Base-by-base conservation (phyloP, 2,888 invertebrate species). In the Polyommatus icarus region DNA sequence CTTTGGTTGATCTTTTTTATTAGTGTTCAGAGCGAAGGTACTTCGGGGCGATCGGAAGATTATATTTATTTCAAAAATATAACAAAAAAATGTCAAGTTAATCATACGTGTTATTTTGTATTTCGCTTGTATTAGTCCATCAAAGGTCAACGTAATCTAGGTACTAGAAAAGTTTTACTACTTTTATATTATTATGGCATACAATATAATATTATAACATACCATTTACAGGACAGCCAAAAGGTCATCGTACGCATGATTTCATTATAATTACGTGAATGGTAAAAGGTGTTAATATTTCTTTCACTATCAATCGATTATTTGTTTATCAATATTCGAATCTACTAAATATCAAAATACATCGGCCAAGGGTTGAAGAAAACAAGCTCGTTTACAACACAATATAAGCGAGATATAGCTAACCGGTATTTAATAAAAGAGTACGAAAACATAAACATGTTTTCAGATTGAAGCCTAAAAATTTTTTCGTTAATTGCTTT, bases 391-490 rank as follows among this genome's bases (percentile, higher is more conserved):
- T 29, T 67, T 67, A 67, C 18, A 67, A 29, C 4, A 67, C 67
- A 29, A 29, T 6, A 67, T 12, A 67, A 29, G 15, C 2, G 10
- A 67, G 4, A 15, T 67, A 29, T 67, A 32, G 29, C 5, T 54
- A 54, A 54, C 54, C 18, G 67, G 6, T 67, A 67, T 67, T 67
- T 67, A 67, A 67, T 67, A 67, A 15, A 6, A 67, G 29, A 18
- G 67, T 32, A 67, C 29, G 29, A 67, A 67, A 67, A 7, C 29
- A 67, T 29, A 67, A 61, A 61, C 61, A 61, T 61, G 61, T 32
- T 67, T 67, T 67, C 18, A 67, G 29, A 29, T 32, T 29, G 67
- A 67, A 67, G 67, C 67, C 29, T 67, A 67, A 67, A 59, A 67
- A 67, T 67, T 24, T 29, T 29, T 67, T 15, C 67, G 15, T 29